Evolutionary conservation across 1,140 invertebrate genomes (phyloP), one percentile per base, ranked within the genome.

Genomic region (Macrocentrus cingulum): DNA sequence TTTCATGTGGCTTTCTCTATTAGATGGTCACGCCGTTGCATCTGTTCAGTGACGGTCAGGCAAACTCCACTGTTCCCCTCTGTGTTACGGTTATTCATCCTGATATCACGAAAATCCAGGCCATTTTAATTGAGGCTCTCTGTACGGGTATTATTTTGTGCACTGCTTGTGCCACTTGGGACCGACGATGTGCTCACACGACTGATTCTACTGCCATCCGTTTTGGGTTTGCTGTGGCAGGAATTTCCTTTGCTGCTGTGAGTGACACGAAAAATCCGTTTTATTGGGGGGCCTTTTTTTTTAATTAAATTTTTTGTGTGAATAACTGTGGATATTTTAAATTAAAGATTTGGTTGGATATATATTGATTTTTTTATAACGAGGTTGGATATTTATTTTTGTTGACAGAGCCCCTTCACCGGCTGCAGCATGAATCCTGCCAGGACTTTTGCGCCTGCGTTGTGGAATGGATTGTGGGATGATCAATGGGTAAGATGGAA

Each of bases 361-460:
- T n/a, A n/a, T n/a, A n/a, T n/a, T n/a, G n/a, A n/a, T n/a, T n/a
- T n/a, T n/a, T n/a, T n/a, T n/a, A n/a, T n/a, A n/a, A n/a, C n/a
- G n/a, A n/a, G n/a, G n/a, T n/a, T n/a, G n/a, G n/a, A 11, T 51
- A 4, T 5, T 50, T 41, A 6, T 8, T 58, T n/a, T 56, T 1
- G 4, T 49, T 64, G 18, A n/a, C 13, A 76, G 72, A 57, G 84
- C 39, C 84, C 84, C 23, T 88, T 84, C 61, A 90, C 89, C 1
- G 88, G 89, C 0, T 87, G 85, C 23, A 88, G 88, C 64, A 90
- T 92, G 87, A 93, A 93, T 72, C 90, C 91, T 2, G 90, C 88
- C 0, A 83, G 90, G 62, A 86, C 84, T 20, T 86, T 93, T 50
- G 90, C 82, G 0, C 90, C 91, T 0, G 90, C 89, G 1, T 62